Evolutionary conservation across 2,797 vertebrate species (phyloP).

Genomic region (Rhadinocentrus ornatus): DNA sequence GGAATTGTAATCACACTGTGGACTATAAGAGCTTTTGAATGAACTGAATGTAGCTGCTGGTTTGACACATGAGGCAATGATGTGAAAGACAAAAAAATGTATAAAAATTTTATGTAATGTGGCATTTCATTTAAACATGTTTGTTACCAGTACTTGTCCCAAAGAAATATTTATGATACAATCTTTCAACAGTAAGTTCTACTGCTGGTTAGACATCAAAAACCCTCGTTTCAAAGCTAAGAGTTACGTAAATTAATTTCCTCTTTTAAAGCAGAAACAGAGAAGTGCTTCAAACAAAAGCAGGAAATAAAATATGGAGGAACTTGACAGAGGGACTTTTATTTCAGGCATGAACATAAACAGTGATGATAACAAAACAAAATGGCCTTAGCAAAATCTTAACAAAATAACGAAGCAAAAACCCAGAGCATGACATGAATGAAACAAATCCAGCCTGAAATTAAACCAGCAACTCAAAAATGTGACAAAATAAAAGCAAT

Average conservation of each 20-base stretch:
- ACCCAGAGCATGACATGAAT: no score
- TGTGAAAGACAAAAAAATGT: not conserved
- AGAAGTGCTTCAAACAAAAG: no score
- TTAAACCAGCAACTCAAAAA: no score
- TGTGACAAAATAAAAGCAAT: no score
- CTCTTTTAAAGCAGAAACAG: not conserved
- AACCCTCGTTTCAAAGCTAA: not conserved
- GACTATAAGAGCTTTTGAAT: not conserved
- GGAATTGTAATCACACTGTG: constrained; percentile 11
- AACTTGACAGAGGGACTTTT: no score
- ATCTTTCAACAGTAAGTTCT: not conserved
- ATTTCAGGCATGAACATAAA: no score
- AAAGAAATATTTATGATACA: not conserved
- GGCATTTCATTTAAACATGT: not conserved
- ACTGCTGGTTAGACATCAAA: not conserved
- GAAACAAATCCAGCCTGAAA: no score
- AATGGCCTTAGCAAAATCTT: no score
- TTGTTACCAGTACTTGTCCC: no score
- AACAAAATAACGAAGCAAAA: no score
- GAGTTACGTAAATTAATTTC: not conserved
- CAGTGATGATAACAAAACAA: no score
- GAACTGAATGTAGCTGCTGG: not conserved
- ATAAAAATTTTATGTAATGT: not conserved
- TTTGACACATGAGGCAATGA: not conserved
- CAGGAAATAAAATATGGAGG: no score